Evolutionary conservation across 2,888 invertebrate genomes (phyloP), one percentile per base, ranked within the genome.

Genomic region (Hydraecia micacea): DNA sequence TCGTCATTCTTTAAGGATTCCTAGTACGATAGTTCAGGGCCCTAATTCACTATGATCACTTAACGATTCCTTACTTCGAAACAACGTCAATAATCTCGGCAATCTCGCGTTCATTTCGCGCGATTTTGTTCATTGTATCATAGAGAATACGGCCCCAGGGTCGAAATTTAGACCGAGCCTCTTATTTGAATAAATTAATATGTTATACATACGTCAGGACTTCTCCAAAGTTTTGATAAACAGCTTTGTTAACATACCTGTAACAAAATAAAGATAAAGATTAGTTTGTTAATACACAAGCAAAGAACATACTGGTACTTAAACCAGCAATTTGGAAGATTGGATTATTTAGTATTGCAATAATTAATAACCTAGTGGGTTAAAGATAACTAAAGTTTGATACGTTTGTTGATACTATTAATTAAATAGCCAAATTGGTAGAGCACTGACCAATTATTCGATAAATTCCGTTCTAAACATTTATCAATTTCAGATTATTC

Each of bases 211-310:
- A 84, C 84, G 21, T 72, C 13, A 21, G 0, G 28, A 52, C 15
- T 36, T 36, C 49, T 9, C 0, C 65, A 28, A 28, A n/a, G 21
- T 11, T 21, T 52, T 28, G 70, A 25, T 68, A 25, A 52, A 0
- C 36, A 15, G 75, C n/a, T 65, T 68, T 11, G n/a, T 11, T 49
- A 36, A 88, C 88, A 73, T 88, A 88, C 88, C 88, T 88, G 88
- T 70, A 89, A 88, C 83, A 87, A 89, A 76, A 80, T 77, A 46
- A 74, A 78, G 13, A 66, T 13, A 58, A 69, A 77, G 0, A 78
- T 87, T 75, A 86, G 75, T 74, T 75, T 77, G 36, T 65, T 58
- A n/a, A 63, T 9, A 65, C 1, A 55, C 25, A 55, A n/a, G 32
- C 7, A 9, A 13, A 21, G 7, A 7, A 36, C 21, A 9, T 71